These are phyloP conservation scores for Chionodraco myersi DNA, from an alignment of 2,113 vertebrate species.

Conservation along the genomic window DNA sequence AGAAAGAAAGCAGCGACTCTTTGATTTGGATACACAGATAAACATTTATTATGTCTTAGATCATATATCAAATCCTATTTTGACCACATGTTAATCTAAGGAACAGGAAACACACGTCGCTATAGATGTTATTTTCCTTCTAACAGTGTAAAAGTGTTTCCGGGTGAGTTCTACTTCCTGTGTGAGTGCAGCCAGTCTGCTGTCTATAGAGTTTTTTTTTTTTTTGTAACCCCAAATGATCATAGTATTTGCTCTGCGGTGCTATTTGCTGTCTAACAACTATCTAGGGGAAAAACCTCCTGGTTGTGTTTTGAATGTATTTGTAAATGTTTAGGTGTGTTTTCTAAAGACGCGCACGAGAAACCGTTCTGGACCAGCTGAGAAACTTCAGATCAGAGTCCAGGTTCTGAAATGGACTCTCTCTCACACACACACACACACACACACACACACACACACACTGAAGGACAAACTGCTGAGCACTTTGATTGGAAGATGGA, in stretches of 20 bases:
- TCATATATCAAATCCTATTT: no score
- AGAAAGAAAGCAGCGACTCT: no score
- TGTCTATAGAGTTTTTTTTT: not conserved
- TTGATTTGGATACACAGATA: no score
- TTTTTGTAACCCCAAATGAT: conserved; percentile 17
- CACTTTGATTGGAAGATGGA: conserved; percentile 63
- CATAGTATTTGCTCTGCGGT: conserved; percentile 66
- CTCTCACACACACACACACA: not conserved
- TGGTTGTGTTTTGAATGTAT: conserved; percentile 83
- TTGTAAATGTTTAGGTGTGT: conserved; percentile 76
- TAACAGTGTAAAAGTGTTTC: not conserved
- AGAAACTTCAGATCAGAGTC: conserved; percentile 14
- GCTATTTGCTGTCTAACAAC: conserved; percentile 77
- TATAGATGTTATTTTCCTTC: not conserved
- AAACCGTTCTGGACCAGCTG: conserved; percentile 21
- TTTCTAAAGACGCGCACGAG: conserved; percentile 31
- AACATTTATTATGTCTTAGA: no score
- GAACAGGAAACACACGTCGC: no score
- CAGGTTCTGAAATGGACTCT: conserved; percentile 2
- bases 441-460: conserved; percentile 21
- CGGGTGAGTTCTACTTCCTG: not conserved
- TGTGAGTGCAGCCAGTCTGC: conserved; percentile 15
- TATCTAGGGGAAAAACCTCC: conserved; percentile 64
- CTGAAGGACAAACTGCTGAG: conserved; percentile 64
- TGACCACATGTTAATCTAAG: no score